Evolutionary conservation across 2,888 invertebrate genomes (phyloP), one percentile per base, ranked within the genome.

Genomic region (Ormia ochracea): DNA sequence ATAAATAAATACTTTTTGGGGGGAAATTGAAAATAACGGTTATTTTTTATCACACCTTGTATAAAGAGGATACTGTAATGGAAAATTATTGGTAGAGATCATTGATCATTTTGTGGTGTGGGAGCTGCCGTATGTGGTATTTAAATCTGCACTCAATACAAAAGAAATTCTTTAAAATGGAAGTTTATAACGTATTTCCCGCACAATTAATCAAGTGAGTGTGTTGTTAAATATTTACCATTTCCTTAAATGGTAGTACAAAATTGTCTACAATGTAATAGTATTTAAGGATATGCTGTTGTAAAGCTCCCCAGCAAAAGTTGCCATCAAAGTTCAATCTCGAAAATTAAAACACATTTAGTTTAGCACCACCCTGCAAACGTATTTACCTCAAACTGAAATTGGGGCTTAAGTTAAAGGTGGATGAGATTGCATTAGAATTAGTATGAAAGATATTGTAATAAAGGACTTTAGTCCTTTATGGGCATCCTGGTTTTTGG

Each of bases 331-430:
- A 70, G 59, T 75, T 79, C 70, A 79, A 75, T 66, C 59, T 75
- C 28, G 66, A 59, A 79, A 79, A 75, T 75, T 75, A 79, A 75
- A 79, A 72, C 70, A 61, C 66, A 72, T 66, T 61, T 56, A 23
- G 33, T 61, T 23, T 45, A 4, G 21, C 61, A 12, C 10, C 63
- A 38, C 12, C 63, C 36, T 6, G 33, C 31, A 45, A 28, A 56
- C 17, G 14, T 21, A 74, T 38, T 7, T 28, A 38, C 26, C 7
- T 4, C 4, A 38, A 38, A 38, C 45, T 65, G 31, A 74, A 74
- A 74, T 61, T 21, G 48, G 26, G 56, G 54, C 26, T 65, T 48
- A 38, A 28, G 28, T 28, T 45, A 26, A 36, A 63, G 56, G 38
- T 26, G 28, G 36, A 10, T 50, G 38, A 36, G 69, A 21, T 31